Conservation (phyloP, 1,140 invertebrate species). For the Drosophila leontia region DNA sequence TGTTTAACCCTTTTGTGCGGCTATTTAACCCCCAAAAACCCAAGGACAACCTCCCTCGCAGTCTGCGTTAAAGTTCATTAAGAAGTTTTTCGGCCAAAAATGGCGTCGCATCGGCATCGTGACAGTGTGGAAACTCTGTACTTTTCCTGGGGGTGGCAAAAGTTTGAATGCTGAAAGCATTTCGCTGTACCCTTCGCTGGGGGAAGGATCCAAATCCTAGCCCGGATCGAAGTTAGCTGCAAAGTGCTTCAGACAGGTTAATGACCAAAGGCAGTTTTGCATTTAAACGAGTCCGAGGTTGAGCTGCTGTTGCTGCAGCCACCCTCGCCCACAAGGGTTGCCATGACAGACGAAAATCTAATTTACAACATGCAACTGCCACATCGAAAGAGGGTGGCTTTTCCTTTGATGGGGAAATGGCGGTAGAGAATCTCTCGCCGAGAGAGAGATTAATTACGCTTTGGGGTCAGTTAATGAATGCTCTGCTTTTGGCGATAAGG, state of each 20-base stretch:
- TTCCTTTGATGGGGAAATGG: neutral
- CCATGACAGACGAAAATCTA: conserved; percentile 79
- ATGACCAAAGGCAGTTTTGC: conserved; percentile 80
- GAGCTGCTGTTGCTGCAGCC: conserved; percentile 21
- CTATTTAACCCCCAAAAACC: neutral
- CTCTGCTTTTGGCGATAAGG: conserved; percentile 61
- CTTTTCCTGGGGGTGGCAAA: conserved; percentile 59
- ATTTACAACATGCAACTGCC: conserved; percentile 80
- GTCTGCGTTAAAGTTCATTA: conserved; percentile 72
- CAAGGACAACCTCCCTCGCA: neutral
- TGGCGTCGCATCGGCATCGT: conserved; percentile 58
- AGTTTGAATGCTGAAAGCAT: conserved; percentile 66
- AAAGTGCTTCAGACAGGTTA: conserved; percentile 80
- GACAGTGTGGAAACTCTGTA: conserved; percentile 69
- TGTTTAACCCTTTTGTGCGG: conserved; percentile 77
- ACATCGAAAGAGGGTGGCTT: conserved; percentile 35
- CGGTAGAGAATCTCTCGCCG: conserved; percentile 1
- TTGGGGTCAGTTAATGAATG: conserved; percentile 76
- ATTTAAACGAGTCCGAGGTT: conserved; percentile 62
- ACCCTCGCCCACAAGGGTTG: conserved; percentile 66
- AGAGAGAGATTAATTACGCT: conserved; percentile 72
- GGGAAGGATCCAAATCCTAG: conserved; percentile 12
- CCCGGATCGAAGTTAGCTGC: conserved; percentile 42
- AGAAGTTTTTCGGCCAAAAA: conserved; percentile 64
- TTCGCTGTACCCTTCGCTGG: conserved; percentile 51